Percentiles rank a stretch among this genome's conserved stretches.
These are phyloP conservation scores for Setipinna tenuifilis DNA, from an alignment of 2,797 vertebrate species.

Conservation along the genomic window DNA sequence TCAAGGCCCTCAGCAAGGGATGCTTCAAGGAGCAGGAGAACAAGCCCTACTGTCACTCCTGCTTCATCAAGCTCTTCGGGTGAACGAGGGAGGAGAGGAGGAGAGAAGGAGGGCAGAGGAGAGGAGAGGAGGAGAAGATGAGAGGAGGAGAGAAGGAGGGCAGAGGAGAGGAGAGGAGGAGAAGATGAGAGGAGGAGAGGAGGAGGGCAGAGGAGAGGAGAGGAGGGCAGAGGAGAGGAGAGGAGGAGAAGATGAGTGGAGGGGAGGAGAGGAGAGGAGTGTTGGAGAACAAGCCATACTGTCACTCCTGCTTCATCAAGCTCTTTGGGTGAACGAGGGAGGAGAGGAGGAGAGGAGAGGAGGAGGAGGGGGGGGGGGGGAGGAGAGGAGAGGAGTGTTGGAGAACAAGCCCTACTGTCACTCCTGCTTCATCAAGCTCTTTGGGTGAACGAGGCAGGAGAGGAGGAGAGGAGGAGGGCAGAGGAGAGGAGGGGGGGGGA, in stretches of 20 bases:
- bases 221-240: background rate
- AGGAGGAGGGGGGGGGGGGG: no score
- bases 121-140: background rate
- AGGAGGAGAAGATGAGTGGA: background rate
- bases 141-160: background rate
- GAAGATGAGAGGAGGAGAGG: background rate
- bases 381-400: slow-evolving; percentile 72
- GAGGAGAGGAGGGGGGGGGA: background rate
- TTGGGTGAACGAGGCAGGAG: slow-evolving; percentile 74
- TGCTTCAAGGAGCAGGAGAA: slow-evolving; percentile 92
- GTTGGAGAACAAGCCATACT: slow-evolving; percentile 91
- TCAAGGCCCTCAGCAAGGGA: slow-evolving; percentile 89
- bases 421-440: slow-evolving; percentile 90
- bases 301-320: slow-evolving; percentile 91
- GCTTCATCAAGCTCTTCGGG: slow-evolving; percentile 90
- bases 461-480: background rate
- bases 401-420: slow-evolving; percentile 93
- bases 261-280: slow-evolving; percentile 59
- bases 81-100: slow-evolving; percentile 63
- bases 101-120: background rate
- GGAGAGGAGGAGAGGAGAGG: background rate
- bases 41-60: slow-evolving; percentile 93
- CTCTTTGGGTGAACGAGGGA: slow-evolving; percentile 81
- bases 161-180: background rate
- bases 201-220: background rate